phyloP scores from a whole-genome alignment of 2,888 invertebrate species.

The Cheilosia soror region DNA sequence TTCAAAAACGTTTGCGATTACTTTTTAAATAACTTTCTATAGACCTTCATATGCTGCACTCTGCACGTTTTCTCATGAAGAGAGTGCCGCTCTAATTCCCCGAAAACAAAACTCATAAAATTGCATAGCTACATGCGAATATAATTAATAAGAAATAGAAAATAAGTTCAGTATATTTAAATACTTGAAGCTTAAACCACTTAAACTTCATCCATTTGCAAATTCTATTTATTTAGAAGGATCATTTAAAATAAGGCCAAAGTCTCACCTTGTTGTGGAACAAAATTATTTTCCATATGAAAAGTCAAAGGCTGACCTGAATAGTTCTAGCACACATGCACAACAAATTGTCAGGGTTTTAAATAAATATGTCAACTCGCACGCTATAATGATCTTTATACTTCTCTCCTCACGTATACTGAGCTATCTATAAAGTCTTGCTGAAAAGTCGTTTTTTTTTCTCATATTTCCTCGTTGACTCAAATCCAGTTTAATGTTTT shows the following conservation, averaged over 20 bases:
- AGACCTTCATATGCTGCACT: too few species aligned
- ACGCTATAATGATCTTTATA: not conserved
- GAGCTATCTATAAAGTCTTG: not conserved
- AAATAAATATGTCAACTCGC: conserved; percentile 12
- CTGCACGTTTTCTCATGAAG: too few species aligned
- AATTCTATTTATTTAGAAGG: not conserved
- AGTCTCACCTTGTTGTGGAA: conserved; percentile 16
- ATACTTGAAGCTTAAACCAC: not conserved
- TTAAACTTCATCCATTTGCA: not conserved
- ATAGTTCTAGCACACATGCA: conserved; percentile 25
- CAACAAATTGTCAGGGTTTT: not conserved
- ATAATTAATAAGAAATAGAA: too few species aligned
- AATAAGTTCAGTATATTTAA: too few species aligned
- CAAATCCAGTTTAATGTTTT: conserved; percentile 49
- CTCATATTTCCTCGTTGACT: not conserved
- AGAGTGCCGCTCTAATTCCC: too few species aligned
- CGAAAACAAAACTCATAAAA: too few species aligned
- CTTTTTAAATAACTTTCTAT: too few species aligned
- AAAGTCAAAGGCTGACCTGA: conserved; percentile 9
- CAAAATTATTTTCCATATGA: conserved; percentile 15
- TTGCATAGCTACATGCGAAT: too few species aligned
- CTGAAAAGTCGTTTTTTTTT: not conserved
- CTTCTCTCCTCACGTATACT: not conserved
- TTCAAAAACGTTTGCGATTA: too few species aligned
- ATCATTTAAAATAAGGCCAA: conserved; percentile 16